A percentile compares a stretch with the other conserved stretches of the same genome.
These are phyloP conservation scores for Mycteria americana DNA, from an alignment of 2,797 vertebrate species.

Conservation along the genomic window DNA sequence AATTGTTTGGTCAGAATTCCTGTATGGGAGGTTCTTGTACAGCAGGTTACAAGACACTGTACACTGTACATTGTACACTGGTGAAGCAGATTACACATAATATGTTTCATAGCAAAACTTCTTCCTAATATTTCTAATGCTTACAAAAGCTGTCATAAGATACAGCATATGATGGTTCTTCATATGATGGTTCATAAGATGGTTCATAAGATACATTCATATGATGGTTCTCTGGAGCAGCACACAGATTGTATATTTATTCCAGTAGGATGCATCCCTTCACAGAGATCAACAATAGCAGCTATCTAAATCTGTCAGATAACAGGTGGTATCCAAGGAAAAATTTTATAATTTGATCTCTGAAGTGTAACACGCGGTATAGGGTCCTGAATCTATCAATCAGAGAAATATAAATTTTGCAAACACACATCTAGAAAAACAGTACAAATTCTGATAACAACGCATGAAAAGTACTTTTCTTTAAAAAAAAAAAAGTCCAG, in stretches of 20 bases:
- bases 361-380: neutral
- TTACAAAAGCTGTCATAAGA: neutral
- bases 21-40: neutral
- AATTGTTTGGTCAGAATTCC: neutral
- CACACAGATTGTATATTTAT: neutral
- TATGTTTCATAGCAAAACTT: neutral
- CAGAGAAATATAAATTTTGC: neutral
- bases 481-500: neutral
- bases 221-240: neutral
- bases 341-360: neutral
- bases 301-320: neutral
- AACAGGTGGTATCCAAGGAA: neutral
- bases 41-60: neutral
- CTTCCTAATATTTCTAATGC: neutral
- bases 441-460: neutral
- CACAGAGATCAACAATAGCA: neutral
- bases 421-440: neutral
- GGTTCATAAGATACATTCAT: neutral
- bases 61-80: neutral
- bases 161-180: neutral
- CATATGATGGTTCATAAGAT: neutral
- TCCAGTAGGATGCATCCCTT: neutral
- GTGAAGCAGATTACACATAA: neutral
- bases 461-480: neutral
- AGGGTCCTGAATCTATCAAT: neutral